Percentiles rank a stretch among this genome's conserved stretches.
Evolutionary conservation across 2,888 invertebrate species (phyloP).

Genomic region (Cyrtodaria siliqua): DNA sequence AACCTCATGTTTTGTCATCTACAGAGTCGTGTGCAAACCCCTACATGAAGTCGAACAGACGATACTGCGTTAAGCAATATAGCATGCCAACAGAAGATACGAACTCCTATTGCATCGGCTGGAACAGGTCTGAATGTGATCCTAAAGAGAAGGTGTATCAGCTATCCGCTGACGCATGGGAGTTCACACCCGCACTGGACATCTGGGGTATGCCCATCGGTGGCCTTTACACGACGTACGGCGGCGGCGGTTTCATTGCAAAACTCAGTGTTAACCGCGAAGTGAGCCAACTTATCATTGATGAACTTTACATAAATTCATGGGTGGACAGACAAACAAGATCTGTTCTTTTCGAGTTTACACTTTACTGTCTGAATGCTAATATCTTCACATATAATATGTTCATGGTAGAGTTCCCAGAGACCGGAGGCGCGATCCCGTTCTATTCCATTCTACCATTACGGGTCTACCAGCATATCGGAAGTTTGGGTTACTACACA

Average conservation of each 20-base stretch:
- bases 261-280: constrained; percentile 70
- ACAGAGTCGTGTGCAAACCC: constrained; percentile 59
- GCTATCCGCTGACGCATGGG: constrained; percentile 70
- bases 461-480: constrained; percentile 67
- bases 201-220: constrained; percentile 73
- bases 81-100: constrained; percentile 58
- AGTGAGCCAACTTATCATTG: constrained; percentile 65
- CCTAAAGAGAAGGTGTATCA: constrained; percentile 48
- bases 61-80: constrained; percentile 60
- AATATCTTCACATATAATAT: constrained; percentile 78
- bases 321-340: constrained; percentile 79
- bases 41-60: constrained; percentile 34
- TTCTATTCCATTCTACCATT: constrained; percentile 69
- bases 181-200: constrained; percentile 66
- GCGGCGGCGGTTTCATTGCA: constrained; percentile 79
- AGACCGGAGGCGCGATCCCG: constrained; percentile 75
- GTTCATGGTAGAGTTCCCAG: constrained; percentile 78
- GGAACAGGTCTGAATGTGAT: constrained; percentile 62
- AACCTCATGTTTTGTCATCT: too few relatives aligned
- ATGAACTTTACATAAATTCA: constrained; percentile 61
- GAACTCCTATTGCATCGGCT: constrained; percentile 62
- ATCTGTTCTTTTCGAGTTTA: constrained; percentile 79
- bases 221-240: constrained; percentile 68
- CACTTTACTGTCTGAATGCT: constrained; percentile 75
- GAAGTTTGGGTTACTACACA: constrained; percentile 64